Evolutionary conservation across 2,797 vertebrate genomes (phyloP).

Genomic region (Platalea minor): DNA sequence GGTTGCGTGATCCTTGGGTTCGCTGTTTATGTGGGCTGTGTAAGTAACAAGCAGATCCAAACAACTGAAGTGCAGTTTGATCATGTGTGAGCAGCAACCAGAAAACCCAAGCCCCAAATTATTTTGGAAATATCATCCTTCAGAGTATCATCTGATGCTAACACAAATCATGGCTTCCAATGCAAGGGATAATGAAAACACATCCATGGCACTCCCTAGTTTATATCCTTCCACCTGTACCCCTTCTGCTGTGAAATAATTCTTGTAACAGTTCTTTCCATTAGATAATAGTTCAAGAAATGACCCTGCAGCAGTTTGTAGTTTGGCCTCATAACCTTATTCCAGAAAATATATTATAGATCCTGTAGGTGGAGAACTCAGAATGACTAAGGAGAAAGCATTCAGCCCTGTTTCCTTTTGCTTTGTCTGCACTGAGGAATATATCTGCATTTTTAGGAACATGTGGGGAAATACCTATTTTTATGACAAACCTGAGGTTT

Average conservation of each 20-base stretch:
- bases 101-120: neutral
- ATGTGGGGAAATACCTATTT: neutral
- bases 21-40: neutral
- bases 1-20: neutral
- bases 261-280: neutral
- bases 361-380: neutral
- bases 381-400: neutral
- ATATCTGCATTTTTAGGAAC: neutral
- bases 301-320: neutral
- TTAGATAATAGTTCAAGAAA: neutral
- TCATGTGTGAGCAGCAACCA: neutral
- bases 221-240: neutral
- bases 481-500: neutral
- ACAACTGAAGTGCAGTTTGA: neutral
- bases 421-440: neutral
- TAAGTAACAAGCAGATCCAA: neutral
- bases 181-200: neutral
- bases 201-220: neutral
- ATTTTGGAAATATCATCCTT: neutral
- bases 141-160: neutral
- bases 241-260: neutral
- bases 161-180: neutral
- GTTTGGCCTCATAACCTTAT: neutral
- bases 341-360: neutral
- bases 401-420: neutral